Evolutionary conservation across 2,113 vertebrate species (phyloP), one percentile per base, ranked within the genome.

Genomic region (Brachyhypopomus occidentalis): DNA sequence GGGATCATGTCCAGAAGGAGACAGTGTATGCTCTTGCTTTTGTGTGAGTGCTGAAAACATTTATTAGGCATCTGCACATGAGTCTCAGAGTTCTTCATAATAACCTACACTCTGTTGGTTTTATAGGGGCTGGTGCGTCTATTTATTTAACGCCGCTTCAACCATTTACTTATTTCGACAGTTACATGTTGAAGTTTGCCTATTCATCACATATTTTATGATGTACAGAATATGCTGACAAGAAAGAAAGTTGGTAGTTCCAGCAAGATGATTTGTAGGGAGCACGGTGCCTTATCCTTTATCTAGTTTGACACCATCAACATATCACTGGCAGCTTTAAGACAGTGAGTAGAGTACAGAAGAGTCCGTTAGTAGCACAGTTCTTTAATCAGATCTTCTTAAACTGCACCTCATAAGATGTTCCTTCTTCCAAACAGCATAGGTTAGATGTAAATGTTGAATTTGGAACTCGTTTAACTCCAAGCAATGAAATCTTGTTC

Each of bases 171-270:
- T 88, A 60, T 36, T 66, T 78, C 52, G 58, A 36, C 34, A 67
- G 55, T 70, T 52, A 41, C 60, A 71, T 34, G 48, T 64, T 72
- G 30, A 56, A 75, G 56, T 80, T 78, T 84, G 75, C 82, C 78
- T 78, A 80, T 83, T 58, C 30, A 75, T 80, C 45, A 69, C 72
- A 59, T 71, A 27, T 74, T 86, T 84, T 80, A 78, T 77, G 80
- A 80, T 66, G 27, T n/a, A 20, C 48, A 63, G 83, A 80, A 83
- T 79, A 72, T 58, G 64, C 60, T 81, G 41, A 81, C 74, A 67
- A 79, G 55, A 38, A 48, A 58, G 77, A 84, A 82, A 36, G 60
- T 63, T 63, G 22, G 60, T 25, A 60, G 1, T 60, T 60, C 66
- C 70, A 72, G 25, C 27, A 34, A 9, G 79, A 38, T 48, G 36